Evolutionary conservation across 2,888 invertebrate species (phyloP), one percentile per base, ranked within the genome.

Genomic region (Euproctis similis): DNA sequence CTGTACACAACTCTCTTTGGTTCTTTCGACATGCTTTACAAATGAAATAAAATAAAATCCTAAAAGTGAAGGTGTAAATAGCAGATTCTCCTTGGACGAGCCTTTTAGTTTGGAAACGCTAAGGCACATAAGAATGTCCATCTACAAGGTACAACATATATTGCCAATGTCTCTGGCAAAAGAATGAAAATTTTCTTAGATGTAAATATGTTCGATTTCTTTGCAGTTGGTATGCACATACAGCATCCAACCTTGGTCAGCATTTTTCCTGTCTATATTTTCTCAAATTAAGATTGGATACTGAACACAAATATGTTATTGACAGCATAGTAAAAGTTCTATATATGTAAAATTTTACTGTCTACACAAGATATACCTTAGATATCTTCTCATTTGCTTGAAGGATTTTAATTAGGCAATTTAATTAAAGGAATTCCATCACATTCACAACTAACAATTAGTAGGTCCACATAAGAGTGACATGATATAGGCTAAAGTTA

Each of bases 1-100:
- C 85, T 85, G 85, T 76, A 84, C 77, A 85, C 59, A 82, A 81
- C 61, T 78, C 77, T 71, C 56, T 74, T 67, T 68, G 59, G 61
- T 68, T 74, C 68, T 65, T 61, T 71, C 62, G 59, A 59, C 59
- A 59, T 50, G 66, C 52, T 61, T 71, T 59, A 59, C 53, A 59
- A 52, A 52, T 39, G 27, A 50, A 59, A 61, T 52, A 49, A 43
- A 52, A 66, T 48, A 52, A 56, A 55, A 48, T 56, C 39, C 46
- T 57, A 56, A 34, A 24, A 49, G 53, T 46, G 42, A 30, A 36
- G 42, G 39, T 41, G 41, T 37, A 46, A 43, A 51, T 41, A 28
- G 36, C 34, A 25, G 26, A 39, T 42, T 49, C 46, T 36, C 47
- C 23, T 37, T 36, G 24, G 31, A 13, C 28, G 36, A 33, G 29